Conservation (phyloP, 2,113 vertebrate species). For the Neolamprologus caudopunctatus region DNA sequence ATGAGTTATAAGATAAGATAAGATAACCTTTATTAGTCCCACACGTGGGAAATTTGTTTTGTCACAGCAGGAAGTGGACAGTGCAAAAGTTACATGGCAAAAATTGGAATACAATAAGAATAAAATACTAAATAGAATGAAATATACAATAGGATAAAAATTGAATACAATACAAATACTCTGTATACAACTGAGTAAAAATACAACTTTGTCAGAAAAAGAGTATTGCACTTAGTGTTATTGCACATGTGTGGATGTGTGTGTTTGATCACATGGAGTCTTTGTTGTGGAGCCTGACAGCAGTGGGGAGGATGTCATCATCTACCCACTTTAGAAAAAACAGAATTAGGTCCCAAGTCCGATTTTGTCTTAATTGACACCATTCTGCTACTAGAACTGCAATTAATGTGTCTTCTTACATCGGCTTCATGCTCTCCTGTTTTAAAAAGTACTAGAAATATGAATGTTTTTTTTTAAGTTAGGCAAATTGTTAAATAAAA, state of each 20-base stretch:
- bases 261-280: rapidly evolving
- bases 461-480: background rate
- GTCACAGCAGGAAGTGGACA: background rate
- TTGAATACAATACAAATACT: background rate
- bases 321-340: background rate
- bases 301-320: background rate
- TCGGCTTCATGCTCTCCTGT: rapidly evolving
- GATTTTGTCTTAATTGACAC: rapidly evolving
- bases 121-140: background rate
- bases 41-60: background rate
- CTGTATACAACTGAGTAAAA: background rate
- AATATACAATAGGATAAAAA: background rate
- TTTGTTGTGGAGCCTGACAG: background rate
- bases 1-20: background rate
- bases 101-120: background rate
- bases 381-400: background rate
- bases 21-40: background rate
- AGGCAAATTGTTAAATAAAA: background rate
- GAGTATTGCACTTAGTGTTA: background rate
- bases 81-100: background rate
- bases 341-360: no score
- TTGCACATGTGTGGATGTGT: background rate
- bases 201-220: background rate
- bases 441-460: background rate
- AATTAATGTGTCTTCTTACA: background rate